A percentile compares a stretch with the other conserved stretches of the same genome.
Evolutionary conservation across 1,140 invertebrate genomes (phyloP).

Genomic region (Zeugodacus cucurbitae): DNA sequence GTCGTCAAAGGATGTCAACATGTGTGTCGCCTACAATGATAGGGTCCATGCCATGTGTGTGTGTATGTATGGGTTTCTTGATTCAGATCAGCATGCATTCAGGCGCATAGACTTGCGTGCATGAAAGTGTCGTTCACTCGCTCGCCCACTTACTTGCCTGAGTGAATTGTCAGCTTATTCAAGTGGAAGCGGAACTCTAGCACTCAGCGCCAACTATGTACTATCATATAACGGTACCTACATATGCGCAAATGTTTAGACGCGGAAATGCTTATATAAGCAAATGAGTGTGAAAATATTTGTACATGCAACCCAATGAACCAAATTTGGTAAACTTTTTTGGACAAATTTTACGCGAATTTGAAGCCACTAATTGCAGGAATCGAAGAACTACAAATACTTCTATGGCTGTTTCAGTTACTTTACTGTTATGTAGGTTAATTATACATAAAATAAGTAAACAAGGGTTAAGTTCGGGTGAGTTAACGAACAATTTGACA

Average conservation of each 20-base stretch:
- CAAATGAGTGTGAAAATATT: not conserved
- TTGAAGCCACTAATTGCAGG: too few species aligned
- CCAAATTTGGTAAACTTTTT: too few species aligned
- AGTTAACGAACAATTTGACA: too few species aligned
- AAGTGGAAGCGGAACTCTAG: conserved; percentile 17
- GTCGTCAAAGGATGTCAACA: too few species aligned
- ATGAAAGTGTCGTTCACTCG: not conserved
- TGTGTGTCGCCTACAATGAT: too few species aligned
- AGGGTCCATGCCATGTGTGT: not conserved
- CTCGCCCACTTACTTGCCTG: not conserved
- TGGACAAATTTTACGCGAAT: too few species aligned
- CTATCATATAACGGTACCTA: not conserved
- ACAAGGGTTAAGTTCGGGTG: too few species aligned
- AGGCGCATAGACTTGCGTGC: not conserved
- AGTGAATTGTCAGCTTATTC: conserved; percentile 24
- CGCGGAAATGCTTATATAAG: not conserved
- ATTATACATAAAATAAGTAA: too few species aligned
- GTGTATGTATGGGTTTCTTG: not conserved
- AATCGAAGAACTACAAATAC: too few species aligned
- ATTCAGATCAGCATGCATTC: not conserved
- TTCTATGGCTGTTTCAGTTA: too few species aligned
- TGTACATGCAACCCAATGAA: not conserved
- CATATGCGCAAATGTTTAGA: not conserved
- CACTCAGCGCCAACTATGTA: not conserved
- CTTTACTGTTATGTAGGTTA: too few species aligned